These are phyloP conservation scores for Caenorhabditis imperialis DNA, from an alignment of 2,888 invertebrate genomes.

Conservation along the genomic window DNA sequence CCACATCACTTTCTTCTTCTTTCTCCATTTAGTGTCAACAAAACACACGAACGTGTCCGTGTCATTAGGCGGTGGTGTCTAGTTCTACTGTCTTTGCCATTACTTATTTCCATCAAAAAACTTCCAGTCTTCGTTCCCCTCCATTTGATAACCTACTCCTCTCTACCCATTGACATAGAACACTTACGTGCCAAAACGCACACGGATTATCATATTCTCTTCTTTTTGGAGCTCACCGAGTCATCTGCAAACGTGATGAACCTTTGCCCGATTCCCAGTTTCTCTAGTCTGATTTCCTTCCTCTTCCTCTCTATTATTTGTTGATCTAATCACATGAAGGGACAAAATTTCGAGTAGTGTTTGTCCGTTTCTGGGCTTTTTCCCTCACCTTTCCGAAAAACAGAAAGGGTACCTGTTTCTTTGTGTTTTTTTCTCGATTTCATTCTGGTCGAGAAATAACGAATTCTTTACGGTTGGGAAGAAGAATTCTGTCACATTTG, in stretches of 20 bases:
- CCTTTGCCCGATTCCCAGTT: conserved; percentile 25
- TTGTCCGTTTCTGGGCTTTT: conserved; percentile 22
- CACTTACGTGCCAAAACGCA: conserved; percentile 43
- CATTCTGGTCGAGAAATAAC: too few relatives aligned
- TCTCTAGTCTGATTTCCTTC: not conserved
- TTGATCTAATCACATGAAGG: conserved; percentile 13
- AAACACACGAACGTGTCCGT: conserved; percentile 35
- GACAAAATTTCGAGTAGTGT: conserved; percentile 19
- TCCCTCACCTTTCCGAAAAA: conserved; percentile 19
- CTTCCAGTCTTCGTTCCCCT: not conserved
- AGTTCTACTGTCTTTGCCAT: conserved; percentile 13
- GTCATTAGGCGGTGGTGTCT: conserved; percentile 32
- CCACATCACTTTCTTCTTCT: conserved; percentile 40
- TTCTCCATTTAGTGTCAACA: conserved; percentile 41
- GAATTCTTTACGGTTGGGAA: too few relatives aligned
- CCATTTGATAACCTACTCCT: conserved; percentile 16
- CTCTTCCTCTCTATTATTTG: conserved; percentile 9
- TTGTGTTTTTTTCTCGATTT: too few relatives aligned
- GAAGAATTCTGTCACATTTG: too few relatives aligned
- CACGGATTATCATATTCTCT: conserved; percentile 27
- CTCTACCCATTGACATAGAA: conserved; percentile 33
- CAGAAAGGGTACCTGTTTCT: too few relatives aligned
- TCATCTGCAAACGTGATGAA: conserved; percentile 32
- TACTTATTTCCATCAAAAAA: too few relatives aligned
- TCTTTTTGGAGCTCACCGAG: conserved; percentile 15